phyloP scores from a whole-genome alignment of 2,797 vertebrate species.

The Eptatretus atami region DNA sequence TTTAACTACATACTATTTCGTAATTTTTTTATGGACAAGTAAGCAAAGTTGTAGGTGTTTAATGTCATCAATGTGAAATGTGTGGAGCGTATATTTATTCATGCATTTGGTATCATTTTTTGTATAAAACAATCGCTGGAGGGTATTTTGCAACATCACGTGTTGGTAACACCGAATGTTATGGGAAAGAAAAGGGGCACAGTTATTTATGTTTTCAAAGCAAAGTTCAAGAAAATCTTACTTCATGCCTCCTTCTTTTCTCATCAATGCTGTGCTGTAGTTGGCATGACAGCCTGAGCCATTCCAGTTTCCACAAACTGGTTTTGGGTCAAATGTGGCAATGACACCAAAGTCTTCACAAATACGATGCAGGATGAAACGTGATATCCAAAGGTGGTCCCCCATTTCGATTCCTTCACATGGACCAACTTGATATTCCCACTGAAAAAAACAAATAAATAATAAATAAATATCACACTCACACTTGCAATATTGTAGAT shows the following conservation, averaged over 20 bases:
- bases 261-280: conserved; percentile 34
- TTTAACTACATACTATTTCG: too few species aligned
- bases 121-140: neutral
- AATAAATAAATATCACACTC: too few species aligned
- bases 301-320: conserved; percentile 35
- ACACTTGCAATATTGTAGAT: too few species aligned
- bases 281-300: conserved; percentile 47
- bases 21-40: too few species aligned
- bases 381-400: conserved; percentile 46
- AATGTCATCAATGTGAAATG: too few species aligned
- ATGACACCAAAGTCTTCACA: conserved; percentile 47
- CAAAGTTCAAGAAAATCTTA: conserved; percentile 15
- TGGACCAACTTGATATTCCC: conserved; percentile 53
- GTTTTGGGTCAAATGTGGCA: conserved; percentile 41
- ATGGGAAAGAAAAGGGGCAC: neutral
- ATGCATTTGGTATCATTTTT: neutral
- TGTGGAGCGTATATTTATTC: too few species aligned
- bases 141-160: neutral
- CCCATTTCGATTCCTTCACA: conserved; percentile 39
- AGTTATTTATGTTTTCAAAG: neutral
- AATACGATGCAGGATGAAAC: conserved; percentile 38
- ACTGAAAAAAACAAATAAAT: conserved; percentile 15
- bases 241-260: conserved; percentile 28
- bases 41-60: too few species aligned
- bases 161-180: neutral